Percentiles rank a stretch among this genome's conserved stretches.
These are phyloP conservation scores for Tiliqua scincoides DNA, from an alignment of 2,113 vertebrate genomes.

Conservation along the genomic window DNA sequence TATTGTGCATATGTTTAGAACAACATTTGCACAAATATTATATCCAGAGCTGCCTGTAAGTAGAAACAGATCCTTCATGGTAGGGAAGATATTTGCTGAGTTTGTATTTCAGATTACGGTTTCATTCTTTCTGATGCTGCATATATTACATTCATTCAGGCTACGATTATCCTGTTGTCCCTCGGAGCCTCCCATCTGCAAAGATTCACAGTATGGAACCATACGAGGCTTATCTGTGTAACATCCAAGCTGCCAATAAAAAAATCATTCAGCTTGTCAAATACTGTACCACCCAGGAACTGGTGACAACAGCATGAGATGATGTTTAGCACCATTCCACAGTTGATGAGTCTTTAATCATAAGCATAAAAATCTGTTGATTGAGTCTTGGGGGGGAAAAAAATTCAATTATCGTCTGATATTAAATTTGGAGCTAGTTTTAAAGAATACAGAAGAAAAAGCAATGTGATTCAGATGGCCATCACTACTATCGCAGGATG, in stretches of 20 bases:
- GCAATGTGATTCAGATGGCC: constrained; percentile 2
- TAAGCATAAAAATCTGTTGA: constrained; percentile 14
- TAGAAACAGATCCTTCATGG: constrained; percentile 64
- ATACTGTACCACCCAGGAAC: not conserved
- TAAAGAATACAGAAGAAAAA: not conserved
- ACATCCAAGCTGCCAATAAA: constrained; percentile 15
- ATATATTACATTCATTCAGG: constrained; percentile 35
- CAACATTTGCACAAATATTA: constrained; percentile 45
- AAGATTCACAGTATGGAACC: constrained; percentile 29
- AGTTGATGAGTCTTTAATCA: constrained; percentile 10
- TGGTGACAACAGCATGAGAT: constrained; percentile 1
- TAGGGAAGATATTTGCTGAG: constrained; percentile 58
- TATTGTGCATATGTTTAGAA: not conserved
- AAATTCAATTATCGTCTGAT: constrained; percentile 1
- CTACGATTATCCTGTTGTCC: constrained; percentile 37
- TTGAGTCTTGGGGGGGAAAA: not conserved
- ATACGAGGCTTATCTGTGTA: not conserved
- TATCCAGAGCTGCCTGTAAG: constrained; percentile 15
- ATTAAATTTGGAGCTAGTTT: not conserved
- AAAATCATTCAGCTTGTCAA: constrained; percentile 2
- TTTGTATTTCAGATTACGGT: constrained; percentile 48
- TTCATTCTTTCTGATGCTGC: constrained; percentile 58
- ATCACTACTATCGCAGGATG: not conserved
- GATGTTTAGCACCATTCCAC: constrained; percentile 16
- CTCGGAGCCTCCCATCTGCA: constrained; percentile 44